phyloP scores from a whole-genome alignment of 2,797 vertebrate genomes.

The Siniperca scherzeri region DNA sequence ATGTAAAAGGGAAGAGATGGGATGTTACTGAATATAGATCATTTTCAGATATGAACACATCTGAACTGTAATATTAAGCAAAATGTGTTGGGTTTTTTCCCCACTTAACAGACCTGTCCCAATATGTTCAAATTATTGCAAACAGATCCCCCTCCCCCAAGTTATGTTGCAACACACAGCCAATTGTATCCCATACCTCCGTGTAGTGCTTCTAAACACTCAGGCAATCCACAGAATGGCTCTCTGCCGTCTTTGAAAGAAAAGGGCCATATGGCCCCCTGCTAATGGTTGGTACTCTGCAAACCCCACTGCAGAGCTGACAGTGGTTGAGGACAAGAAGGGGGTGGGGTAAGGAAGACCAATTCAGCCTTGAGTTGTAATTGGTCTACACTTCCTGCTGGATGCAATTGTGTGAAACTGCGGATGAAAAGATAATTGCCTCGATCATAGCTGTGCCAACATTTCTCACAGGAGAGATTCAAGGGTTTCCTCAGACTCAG shows the following conservation, averaged over 20 bases:
- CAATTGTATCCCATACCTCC: slow-evolving; percentile 25
- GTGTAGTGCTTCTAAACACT: slow-evolving; percentile 42
- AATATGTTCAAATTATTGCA: slow-evolving; percentile 6
- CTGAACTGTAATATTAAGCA: neutral
- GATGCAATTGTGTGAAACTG: slow-evolving; percentile 63
- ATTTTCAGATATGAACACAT: slow-evolving; percentile 13
- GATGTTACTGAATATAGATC: neutral
- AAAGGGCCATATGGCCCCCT: slow-evolving; percentile 77
- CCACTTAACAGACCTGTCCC: neutral
- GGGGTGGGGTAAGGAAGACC: slow-evolving; percentile 64
- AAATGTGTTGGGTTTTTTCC: neutral
- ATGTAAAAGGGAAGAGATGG: neutral
- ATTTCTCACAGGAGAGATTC: slow-evolving; percentile 39
- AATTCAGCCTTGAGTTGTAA: slow-evolving; percentile 65
- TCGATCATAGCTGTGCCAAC: slow-evolving; percentile 43
- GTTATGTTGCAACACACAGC: neutral
- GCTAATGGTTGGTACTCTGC: slow-evolving; percentile 68
- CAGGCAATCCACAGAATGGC: slow-evolving; percentile 39
- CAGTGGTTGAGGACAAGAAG: slow-evolving; percentile 56
- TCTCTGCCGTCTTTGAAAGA: slow-evolving; percentile 65
- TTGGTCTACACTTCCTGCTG: slow-evolving; percentile 66
- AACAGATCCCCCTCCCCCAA: neutral
- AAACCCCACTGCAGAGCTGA: slow-evolving; percentile 66
- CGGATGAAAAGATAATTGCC: slow-evolving; percentile 64
- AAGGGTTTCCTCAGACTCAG: slow-evolving; percentile 16